Percentiles rank a stretch among this genome's conserved stretches.
Evolutionary conservation across 2,888 invertebrate species (phyloP).

Genomic region (Drosophila setosimentum): DNA sequence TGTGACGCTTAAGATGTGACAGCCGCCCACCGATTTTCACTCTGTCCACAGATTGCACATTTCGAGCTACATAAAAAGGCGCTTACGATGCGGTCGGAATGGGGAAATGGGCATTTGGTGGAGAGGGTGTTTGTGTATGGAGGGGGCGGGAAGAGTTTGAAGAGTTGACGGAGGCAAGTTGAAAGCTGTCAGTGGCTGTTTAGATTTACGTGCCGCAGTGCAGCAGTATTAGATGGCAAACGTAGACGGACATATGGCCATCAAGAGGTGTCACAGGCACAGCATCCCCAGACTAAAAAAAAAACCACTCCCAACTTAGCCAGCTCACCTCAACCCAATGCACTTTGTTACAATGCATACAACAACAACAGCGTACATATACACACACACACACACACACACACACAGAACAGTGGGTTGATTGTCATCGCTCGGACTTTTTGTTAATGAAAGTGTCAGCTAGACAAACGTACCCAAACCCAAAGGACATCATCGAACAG

Average conservation of each 20-base stretch:
- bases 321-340: slow-evolving; percentile 17
- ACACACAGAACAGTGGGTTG: slow-evolving; percentile 18
- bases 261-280: slow-evolving; percentile 62
- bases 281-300: slow-evolving; percentile 4
- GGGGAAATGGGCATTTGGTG: too few species aligned
- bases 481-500: slow-evolving; percentile 38
- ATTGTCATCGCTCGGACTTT: slow-evolving; percentile 78
- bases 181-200: slow-evolving; percentile 79
- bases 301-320: slow-evolving; percentile 13
- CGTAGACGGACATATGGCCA: slow-evolving; percentile 40
- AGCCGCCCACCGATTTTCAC: slow-evolving; percentile 42
- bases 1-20: slow-evolving; percentile 65
- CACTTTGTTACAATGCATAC: slow-evolving; percentile 77
- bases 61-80: slow-evolving; percentile 67
- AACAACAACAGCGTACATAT: slow-evolving; percentile 40
- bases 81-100: slow-evolving; percentile 43
- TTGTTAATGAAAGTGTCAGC: slow-evolving; percentile 83
- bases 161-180: slow-evolving; percentile 46
- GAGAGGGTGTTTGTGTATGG: too few species aligned
- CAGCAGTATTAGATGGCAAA: slow-evolving; percentile 61
- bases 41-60: slow-evolving; percentile 39
- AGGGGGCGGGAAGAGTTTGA: background rate
- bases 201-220: slow-evolving; percentile 81
- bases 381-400: slow-evolving; percentile 25
- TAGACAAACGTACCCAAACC: slow-evolving; percentile 74